A percentile compares a stretch with the other conserved stretches of the same genome.
Conservation (phyloP, 2,888 invertebrate species). For the Limenitis camilla region DNA sequence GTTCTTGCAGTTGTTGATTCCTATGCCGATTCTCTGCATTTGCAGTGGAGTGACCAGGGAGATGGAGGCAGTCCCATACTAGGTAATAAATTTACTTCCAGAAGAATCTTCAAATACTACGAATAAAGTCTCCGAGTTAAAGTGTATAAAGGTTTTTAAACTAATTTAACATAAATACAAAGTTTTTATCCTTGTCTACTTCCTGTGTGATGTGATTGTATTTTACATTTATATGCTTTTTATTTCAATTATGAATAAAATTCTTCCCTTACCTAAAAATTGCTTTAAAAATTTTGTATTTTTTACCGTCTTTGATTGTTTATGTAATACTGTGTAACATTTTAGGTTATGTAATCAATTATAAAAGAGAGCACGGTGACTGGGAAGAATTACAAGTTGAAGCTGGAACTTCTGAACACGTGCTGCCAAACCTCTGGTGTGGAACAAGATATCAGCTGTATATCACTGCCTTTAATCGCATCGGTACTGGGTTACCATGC, state of each 20-base stretch:
- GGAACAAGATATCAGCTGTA: slow-evolving; percentile 91
- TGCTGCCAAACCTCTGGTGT: slow-evolving; percentile 88
- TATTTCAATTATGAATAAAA: too few species aligned
- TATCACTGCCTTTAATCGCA: slow-evolving; percentile 92
- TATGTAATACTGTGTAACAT: too few species aligned
- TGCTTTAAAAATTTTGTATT: too few species aligned
- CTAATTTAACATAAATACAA: not conserved
- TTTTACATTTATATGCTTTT: too few species aligned
- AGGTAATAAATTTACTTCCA: slow-evolving; percentile 41
- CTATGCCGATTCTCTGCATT: slow-evolving; percentile 86
- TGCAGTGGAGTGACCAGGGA: slow-evolving; percentile 87
- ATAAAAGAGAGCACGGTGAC: slow-evolving; percentile 91
- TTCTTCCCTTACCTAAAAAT: too few species aligned
- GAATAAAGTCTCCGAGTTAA: not conserved
- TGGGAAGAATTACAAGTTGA: slow-evolving; percentile 94
- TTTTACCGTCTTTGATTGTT: too few species aligned
- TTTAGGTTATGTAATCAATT: slow-evolving; percentile 90
- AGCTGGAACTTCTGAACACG: slow-evolving; percentile 85
- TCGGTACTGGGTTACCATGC: slow-evolving; percentile 91
- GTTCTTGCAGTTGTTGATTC: slow-evolving; percentile 85
- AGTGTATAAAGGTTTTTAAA: not conserved
- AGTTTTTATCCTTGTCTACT: not conserved
- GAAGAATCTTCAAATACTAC: not conserved
- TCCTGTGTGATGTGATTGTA: too few species aligned
- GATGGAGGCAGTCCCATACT: slow-evolving; percentile 87